A percentile compares a stretch with the other conserved stretches of the same genome.
Conservation (phyloP, 2,113 vertebrate species). For the Cavia porcellus region DNA sequence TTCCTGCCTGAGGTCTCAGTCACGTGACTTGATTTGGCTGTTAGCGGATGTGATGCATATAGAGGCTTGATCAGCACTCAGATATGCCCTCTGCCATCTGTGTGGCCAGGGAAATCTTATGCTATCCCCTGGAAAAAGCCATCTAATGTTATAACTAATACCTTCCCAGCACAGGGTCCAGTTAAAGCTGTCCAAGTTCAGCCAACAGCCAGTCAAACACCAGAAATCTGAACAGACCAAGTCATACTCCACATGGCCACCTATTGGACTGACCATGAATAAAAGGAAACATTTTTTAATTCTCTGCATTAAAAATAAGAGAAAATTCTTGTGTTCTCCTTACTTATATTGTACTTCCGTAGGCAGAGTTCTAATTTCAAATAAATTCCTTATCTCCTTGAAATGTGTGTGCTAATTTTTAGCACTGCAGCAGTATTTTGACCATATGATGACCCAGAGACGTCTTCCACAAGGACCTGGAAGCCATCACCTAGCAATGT, state of each 20-base stretch:
- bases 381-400: not conserved
- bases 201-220: not conserved
- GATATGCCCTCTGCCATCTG: accelerated
- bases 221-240: not conserved
- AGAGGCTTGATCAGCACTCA: not conserved
- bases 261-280: not conserved
- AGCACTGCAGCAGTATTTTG: not conserved
- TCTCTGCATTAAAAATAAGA: not conserved
- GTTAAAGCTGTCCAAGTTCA: not conserved
- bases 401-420: not conserved
- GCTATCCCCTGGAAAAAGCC: not conserved
- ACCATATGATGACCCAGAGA: not conserved
- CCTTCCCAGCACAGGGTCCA: not conserved
- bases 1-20: not conserved
- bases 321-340: not conserved
- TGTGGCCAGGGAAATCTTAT: accelerated
- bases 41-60: not conserved
- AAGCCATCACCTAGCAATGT: not conserved
- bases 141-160: no score
- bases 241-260: not conserved
- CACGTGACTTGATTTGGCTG: not conserved
- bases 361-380: not conserved
- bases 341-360: not conserved
- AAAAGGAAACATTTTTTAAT: not conserved
- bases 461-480: not conserved